Percentiles rank a stretch among this genome's conserved stretches.
Conservation (phyloP, 2,797 vertebrate genomes). For the Acrossocheilus fasciatus region DNA sequence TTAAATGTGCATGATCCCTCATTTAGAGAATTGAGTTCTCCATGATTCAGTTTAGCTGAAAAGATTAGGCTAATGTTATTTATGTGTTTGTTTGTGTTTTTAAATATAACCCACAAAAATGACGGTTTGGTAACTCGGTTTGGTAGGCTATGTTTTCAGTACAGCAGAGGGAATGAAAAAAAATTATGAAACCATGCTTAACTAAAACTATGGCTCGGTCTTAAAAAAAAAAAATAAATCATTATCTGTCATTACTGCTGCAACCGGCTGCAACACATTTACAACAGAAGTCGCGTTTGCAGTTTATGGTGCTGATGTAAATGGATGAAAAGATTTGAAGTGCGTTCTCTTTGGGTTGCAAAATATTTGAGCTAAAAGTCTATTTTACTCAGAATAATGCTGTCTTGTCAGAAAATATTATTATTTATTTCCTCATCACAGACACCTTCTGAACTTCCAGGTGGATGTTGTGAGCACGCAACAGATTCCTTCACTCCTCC, state of each 20-base stretch:
- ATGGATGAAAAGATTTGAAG: background rate
- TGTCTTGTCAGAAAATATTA: background rate
- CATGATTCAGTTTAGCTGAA: background rate
- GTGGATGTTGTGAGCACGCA: background rate
- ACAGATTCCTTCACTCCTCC: background rate
- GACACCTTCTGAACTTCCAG: background rate
- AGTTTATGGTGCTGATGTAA: background rate
- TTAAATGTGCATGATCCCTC: background rate
- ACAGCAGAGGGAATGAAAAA: too few species aligned
- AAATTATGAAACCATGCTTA: background rate
- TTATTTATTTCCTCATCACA: background rate
- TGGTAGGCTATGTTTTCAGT: too few species aligned
- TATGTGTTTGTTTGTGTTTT: background rate
- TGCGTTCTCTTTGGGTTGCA: background rate
- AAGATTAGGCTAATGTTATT: background rate
- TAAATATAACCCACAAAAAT: too few species aligned
- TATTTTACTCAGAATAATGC: background rate
- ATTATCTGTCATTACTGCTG: too few species aligned
- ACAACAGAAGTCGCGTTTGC: background rate
- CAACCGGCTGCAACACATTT: background rate
- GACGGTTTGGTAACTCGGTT: too few species aligned
- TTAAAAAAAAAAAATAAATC: background rate
- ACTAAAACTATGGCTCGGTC: background rate
- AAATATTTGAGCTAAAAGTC: background rate
- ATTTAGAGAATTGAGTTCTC: background rate